Evolutionary conservation across 2,113 vertebrate genomes (phyloP).

Genomic region (Phaethornis superciliosus): DNA sequence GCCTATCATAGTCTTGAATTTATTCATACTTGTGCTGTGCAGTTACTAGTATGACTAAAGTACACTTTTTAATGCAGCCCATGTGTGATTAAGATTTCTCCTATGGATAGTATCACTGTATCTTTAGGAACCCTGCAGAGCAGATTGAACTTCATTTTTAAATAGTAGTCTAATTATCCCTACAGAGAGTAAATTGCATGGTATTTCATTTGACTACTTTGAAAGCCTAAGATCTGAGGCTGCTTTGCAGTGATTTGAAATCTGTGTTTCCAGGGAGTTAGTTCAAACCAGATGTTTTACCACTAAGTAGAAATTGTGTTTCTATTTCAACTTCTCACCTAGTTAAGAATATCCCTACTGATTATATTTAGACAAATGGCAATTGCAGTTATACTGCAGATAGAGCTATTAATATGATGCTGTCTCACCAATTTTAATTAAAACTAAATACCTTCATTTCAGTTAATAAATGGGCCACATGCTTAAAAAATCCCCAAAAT

Average conservation of each 20-base stretch:
- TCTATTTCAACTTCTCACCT: background rate
- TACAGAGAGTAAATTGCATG: slow-evolving; percentile 30
- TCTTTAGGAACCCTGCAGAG: background rate
- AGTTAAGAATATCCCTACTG: background rate
- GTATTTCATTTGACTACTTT: slow-evolving; percentile 21
- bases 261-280: slow-evolving; percentile 13
- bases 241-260: slow-evolving; percentile 36
- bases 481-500: background rate
- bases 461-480: background rate
- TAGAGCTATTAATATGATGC: background rate
- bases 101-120: background rate
- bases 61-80: background rate
- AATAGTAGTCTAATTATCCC: slow-evolving; percentile 28
- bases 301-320: background rate
- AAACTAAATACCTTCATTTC: background rate
- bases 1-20: background rate
- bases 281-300: slow-evolving; percentile 36
- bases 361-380: background rate
- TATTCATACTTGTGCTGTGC: background rate
- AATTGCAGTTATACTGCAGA: background rate
- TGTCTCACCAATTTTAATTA: background rate
- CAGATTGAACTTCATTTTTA: background rate
- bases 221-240: slow-evolving; percentile 5
- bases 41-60: background rate
- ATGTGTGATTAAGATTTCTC: background rate